Conservation (phyloP, 2,113 vertebrate genomes). For the Phyllopteryx taeniolatus region DNA sequence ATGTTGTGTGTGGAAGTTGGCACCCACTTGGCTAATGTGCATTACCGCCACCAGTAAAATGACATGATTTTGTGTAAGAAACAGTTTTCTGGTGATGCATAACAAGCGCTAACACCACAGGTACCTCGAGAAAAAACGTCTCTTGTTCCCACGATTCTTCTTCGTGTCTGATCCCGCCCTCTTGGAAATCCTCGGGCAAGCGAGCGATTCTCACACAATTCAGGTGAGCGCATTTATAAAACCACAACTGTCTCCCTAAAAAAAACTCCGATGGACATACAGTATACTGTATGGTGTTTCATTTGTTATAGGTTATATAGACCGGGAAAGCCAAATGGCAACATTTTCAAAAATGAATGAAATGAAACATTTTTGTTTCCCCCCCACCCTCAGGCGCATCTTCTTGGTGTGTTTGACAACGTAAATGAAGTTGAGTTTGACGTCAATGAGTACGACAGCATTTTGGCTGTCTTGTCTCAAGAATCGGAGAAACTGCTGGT, state of each 20-base stretch:
- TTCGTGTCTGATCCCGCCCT: conserved; percentile 89
- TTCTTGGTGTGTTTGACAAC: conserved; percentile 85
- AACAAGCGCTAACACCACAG: conserved; percentile 51
- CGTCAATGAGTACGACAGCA: conserved; percentile 80
- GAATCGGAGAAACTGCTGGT: conserved; percentile 84
- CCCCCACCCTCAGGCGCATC: conserved; percentile 72
- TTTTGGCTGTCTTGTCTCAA: conserved; percentile 80
- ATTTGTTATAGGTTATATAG: not conserved
- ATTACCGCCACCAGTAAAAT: too few relatives aligned
- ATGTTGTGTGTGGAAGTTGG: too few relatives aligned
- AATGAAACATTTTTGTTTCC: conserved; percentile 10
- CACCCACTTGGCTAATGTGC: too few relatives aligned
- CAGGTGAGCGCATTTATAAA: conserved; percentile 65
- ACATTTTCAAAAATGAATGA: not conserved
- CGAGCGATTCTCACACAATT: conserved; percentile 85
- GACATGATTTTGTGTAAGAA: not conserved
- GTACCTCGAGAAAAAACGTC: conserved; percentile 87
- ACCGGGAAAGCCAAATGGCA: not conserved
- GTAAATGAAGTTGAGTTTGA: conserved; percentile 83
- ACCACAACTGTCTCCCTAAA: not conserved
- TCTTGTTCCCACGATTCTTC: conserved; percentile 87
- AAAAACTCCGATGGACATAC: not conserved
- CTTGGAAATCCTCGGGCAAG: conserved; percentile 88
- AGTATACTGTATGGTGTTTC: not conserved
- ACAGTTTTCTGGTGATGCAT: not conserved